Evolutionary conservation across 2,113 vertebrate genomes (phyloP).

Genomic region (Cottus gobio): DNA sequence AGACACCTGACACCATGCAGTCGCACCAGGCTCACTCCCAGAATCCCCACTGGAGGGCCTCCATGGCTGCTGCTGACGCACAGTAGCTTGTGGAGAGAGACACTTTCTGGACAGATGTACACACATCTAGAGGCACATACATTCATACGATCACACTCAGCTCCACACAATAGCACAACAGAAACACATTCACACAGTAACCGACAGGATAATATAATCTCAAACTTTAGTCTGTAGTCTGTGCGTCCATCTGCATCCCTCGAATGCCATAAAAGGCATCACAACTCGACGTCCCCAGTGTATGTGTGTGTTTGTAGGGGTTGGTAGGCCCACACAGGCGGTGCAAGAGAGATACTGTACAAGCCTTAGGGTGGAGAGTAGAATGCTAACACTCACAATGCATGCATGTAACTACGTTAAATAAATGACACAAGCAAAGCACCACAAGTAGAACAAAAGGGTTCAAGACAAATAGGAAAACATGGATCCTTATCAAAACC

Average conservation of each 20-base stretch:
- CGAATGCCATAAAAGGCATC: conserved; percentile 59
- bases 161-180: conserved; percentile 5
- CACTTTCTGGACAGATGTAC: conserved; percentile 63
- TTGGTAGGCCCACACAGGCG: conserved; percentile 5
- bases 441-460: background rate
- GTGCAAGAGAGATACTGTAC: conserved; percentile 19
- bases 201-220: background rate
- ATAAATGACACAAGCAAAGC: conserved; percentile 26
- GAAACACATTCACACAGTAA: conserved; percentile 5
- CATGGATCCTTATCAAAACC: background rate
- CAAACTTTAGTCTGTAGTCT: conserved; percentile 34
- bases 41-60: conserved; percentile 52
- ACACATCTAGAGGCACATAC: conserved; percentile 25
- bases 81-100: conserved; percentile 56
- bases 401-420: background rate
- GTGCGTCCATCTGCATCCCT: conserved; percentile 29
- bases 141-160: background rate
- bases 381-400: background rate
- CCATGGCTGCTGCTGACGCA: conserved; percentile 51
- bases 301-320: conserved; percentile 5
- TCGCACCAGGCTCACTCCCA: conserved; percentile 56
- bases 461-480: conserved; percentile 11
- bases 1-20: conserved; percentile 73
- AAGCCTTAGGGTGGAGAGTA: background rate
- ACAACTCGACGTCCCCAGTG: conserved; percentile 21